Conservation (phyloP, 2,797 vertebrate species). For the Acanthis flammea region DNA sequence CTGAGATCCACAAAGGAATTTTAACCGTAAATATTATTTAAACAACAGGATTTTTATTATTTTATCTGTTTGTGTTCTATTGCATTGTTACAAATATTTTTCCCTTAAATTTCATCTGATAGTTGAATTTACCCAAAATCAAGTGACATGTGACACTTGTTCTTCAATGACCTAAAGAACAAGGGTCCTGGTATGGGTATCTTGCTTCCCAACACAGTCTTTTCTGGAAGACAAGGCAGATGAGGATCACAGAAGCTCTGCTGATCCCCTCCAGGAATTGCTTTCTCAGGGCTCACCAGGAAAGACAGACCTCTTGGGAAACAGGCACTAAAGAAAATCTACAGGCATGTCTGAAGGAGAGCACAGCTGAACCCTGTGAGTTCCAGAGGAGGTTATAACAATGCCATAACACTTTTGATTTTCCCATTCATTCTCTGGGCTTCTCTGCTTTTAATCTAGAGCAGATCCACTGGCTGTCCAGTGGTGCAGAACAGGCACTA, state of each 20-base stretch:
- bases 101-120: background rate
- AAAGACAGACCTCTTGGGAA: background rate
- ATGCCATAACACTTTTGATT: background rate
- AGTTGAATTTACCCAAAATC: background rate
- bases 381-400: background rate
- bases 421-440: background rate
- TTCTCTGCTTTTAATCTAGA: background rate
- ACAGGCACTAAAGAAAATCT: background rate
- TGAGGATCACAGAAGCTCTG: background rate
- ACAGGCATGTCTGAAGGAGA: background rate
- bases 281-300: background rate
- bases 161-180: background rate
- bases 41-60: background rate
- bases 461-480: background rate
- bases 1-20: background rate
- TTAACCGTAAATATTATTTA: background rate
- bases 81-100: background rate
- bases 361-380: rapidly evolving
- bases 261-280: background rate
- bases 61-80: background rate
- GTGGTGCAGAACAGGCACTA: background rate
- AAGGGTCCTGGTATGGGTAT: background rate
- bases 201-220: background rate
- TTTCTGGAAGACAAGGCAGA: background rate
- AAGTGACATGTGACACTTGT: background rate